Base-by-base conservation (phyloP, 2,797 vertebrate genomes). In the Leucoraja ocellata region DNA sequence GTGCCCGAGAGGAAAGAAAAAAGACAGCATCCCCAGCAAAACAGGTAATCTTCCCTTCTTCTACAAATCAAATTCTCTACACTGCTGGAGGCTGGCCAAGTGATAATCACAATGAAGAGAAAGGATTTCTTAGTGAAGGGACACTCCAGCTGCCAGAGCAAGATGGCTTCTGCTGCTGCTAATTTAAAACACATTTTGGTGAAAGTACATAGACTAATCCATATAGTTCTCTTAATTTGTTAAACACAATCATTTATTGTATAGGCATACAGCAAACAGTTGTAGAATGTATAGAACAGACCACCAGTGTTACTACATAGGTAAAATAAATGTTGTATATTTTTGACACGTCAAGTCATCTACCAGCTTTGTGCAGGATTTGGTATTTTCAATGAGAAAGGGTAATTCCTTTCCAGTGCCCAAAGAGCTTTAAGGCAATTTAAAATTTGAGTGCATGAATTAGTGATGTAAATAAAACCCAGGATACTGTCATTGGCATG, bases 31-130 rank as follows among this genome's bases (percentile, higher is more conserved):
- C 16, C n/a, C 14, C n/a, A 88, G 32, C 13, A 63, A 88, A 88
- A 36, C 65, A 68, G 78, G 78, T 79, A 78, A 79, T 79, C 14
- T 68, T 88, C 32, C 61, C 32, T 88, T 65, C 84, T n/a, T 65
- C 63, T 36, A 18, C 84, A 88, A 68, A 88, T 68, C 61, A 88
- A 88, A 65, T 68, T 32, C 16, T n/a, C 61, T 18, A 88, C 61
- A 68, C n/a, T 88, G 84, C 63, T 68, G 84, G 81, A 84, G 54
- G n/a, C 84, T 88, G n/a, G 68, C n/a, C 61, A 88, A 21, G n/a
- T 68, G 36, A 18, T 68, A 88, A 88, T 7, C 61, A 36, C 61
- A 88, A 36, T 88, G 61, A 68, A 88, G 61, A 68, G 61, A 88
- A 65, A 36, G 6, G n/a, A 68, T 88, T 88, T 32, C 16, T 36